These are phyloP conservation scores for Pelmatolapia mariae DNA, from an alignment of 2,113 vertebrate genomes.

Conservation along the genomic window DNA sequence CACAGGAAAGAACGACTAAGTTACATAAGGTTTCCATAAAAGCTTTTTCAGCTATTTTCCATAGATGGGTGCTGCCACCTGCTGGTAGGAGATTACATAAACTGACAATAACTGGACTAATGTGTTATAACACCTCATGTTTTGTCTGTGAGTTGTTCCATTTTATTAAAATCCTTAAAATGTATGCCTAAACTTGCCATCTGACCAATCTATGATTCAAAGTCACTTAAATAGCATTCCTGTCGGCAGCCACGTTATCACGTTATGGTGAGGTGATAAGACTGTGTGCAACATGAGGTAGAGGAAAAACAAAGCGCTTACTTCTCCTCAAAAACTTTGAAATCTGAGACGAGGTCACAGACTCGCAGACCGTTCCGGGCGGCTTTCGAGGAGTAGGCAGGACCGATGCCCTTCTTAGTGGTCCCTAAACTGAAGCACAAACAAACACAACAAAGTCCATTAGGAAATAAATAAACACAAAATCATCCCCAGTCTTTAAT, in stretches of 20 bases:
- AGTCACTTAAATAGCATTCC: not conserved
- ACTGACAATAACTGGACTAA: not conserved
- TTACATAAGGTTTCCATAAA: not conserved
- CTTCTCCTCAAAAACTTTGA: constrained; percentile 76
- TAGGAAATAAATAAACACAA: not conserved
- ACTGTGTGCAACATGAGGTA: not conserved
- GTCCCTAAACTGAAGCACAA: constrained; percentile 71
- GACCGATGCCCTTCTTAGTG: constrained; percentile 81
- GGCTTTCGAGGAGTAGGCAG: constrained; percentile 81
- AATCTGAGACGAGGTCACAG: constrained; percentile 77
- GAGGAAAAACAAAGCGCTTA: constrained; percentile 35
- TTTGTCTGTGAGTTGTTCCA: not conserved
- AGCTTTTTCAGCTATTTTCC: not conserved
- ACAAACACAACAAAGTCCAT: not conserved
- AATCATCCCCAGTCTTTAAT: accelerated
- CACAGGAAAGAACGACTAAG: not conserved
- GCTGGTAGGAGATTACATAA: not conserved
- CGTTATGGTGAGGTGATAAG: not conserved
- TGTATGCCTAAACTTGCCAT: not conserved
- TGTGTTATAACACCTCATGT: not conserved
- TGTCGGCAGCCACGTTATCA: accelerated
- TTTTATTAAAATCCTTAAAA: not conserved
- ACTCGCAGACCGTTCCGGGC: constrained; percentile 77
- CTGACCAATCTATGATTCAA: not conserved
- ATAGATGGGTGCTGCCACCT: not conserved